phyloP scores from a whole-genome alignment of 2,113 vertebrate genomes.

The Orcinus orca region DNA sequence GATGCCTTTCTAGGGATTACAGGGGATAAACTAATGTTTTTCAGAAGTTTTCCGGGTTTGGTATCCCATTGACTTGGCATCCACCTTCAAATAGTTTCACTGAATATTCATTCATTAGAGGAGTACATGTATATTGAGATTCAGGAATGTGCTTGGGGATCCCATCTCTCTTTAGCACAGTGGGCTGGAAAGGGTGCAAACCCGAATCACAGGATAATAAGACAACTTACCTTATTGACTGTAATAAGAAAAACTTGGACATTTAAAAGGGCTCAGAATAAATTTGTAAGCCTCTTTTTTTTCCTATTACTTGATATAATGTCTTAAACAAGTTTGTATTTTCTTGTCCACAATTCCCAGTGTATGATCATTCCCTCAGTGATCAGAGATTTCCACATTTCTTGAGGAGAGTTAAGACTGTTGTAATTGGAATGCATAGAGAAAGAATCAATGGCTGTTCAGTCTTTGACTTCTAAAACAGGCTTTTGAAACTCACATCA shows the following conservation, averaged over 20 bases:
- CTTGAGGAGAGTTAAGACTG: neutral
- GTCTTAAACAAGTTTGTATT: neutral
- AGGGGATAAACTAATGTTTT: neutral
- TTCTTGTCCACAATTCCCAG: neutral
- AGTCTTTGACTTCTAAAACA: conserved; percentile 12
- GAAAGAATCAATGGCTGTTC: neutral
- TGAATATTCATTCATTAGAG: neutral
- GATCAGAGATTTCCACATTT: neutral
- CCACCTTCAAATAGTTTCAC: neutral
- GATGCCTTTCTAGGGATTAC: neutral
- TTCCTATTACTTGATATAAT: neutral
- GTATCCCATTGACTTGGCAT: neutral
- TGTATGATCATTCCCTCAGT: neutral
- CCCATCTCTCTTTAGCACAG: neutral
- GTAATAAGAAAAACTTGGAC: neutral
- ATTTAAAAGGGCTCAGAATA: neutral
- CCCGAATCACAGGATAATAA: neutral
- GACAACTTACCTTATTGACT: neutral
- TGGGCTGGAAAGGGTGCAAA: neutral
- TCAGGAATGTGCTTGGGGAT: neutral
- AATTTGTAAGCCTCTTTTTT: neutral
- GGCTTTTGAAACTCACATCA: conserved; percentile 19
- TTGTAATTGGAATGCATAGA: neutral
- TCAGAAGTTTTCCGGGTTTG: neutral
- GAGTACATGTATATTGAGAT: neutral